Percentiles rank a stretch among this genome's conserved stretches.
Conservation (phyloP, 2,888 invertebrate species). For the Chloromyia formosa region DNA sequence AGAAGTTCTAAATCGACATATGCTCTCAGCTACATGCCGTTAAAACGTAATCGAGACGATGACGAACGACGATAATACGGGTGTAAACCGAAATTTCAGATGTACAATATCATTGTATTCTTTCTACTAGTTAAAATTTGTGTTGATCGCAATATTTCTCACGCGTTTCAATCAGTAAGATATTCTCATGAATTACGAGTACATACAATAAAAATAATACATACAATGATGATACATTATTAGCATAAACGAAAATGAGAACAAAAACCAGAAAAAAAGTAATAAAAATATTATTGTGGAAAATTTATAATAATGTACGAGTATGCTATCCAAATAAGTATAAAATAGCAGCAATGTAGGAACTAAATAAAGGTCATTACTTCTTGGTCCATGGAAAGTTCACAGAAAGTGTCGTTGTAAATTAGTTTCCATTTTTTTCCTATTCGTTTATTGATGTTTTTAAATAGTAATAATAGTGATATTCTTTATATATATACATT, state of each 20-base stretch:
- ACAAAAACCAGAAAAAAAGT: too few relatives aligned
- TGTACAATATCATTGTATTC: not conserved
- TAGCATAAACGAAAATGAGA: too few relatives aligned
- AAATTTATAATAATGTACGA: not conserved
- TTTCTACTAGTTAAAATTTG: not conserved
- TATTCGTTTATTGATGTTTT: conserved; percentile 10
- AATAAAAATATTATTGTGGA: conserved; percentile 5
- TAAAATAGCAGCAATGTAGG: conserved; percentile 22
- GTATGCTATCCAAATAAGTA: conserved; percentile 6
- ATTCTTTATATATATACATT: conserved; percentile 39
- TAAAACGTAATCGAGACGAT: too few relatives aligned
- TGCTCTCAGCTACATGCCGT: too few relatives aligned
- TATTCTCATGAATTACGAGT: conserved; percentile 24
- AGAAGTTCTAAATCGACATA: too few relatives aligned
- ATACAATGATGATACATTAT: not conserved
- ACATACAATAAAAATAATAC: conserved; percentile 9
- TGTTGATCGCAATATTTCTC: not conserved
- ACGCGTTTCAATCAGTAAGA: conserved; percentile 22
- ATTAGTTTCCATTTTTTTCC: conserved; percentile 20
- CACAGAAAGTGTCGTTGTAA: conserved; percentile 20
- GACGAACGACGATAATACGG: too few relatives aligned
- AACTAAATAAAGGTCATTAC: not conserved
- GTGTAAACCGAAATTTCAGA: too few relatives aligned
- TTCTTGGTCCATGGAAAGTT: conserved; percentile 17
- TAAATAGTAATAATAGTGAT: conserved; percentile 13